Conservation (phyloP, 2,113 vertebrate genomes). For the Grantiella picta region DNA sequence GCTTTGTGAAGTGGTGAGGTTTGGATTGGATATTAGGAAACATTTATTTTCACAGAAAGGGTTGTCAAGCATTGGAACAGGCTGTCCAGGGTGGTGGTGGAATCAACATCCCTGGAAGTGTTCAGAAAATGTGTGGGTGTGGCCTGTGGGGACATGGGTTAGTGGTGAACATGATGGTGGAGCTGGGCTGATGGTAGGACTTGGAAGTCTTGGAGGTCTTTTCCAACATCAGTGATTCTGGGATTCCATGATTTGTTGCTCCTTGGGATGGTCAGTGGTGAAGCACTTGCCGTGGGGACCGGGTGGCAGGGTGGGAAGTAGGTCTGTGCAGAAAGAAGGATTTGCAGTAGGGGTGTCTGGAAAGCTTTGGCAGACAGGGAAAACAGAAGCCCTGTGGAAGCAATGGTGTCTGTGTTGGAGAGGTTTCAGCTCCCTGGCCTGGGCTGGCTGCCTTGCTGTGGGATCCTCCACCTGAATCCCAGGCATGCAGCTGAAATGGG, state of each 20-base stretch:
- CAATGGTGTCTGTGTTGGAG: not conserved
- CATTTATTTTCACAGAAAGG: not conserved
- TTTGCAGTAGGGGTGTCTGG: not conserved
- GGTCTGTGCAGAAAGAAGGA: not conserved
- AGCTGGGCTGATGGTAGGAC: not conserved
- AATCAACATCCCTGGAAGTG: not conserved
- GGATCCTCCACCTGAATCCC: not conserved
- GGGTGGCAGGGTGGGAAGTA: not conserved
- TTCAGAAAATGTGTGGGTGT: not conserved
- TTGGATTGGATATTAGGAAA: not conserved
- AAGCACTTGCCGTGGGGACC: not conserved
- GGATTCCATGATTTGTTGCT: not conserved
- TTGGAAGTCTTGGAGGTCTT: not conserved
- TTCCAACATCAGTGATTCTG: not conserved
- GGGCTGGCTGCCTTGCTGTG: not conserved
- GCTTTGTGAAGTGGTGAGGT: not conserved
- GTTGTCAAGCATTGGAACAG: not conserved
- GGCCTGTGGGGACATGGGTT: too few species aligned
- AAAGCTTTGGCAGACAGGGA: not conserved
- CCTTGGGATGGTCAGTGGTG: not conserved
- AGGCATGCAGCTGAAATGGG: not conserved
- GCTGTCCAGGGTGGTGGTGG: not conserved
- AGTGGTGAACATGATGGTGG: not conserved
- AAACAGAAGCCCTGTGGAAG: not conserved
- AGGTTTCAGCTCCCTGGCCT: not conserved